Evolutionary conservation across 2,797 vertebrate species (phyloP).

Genomic region (Varecia variegata): DNA sequence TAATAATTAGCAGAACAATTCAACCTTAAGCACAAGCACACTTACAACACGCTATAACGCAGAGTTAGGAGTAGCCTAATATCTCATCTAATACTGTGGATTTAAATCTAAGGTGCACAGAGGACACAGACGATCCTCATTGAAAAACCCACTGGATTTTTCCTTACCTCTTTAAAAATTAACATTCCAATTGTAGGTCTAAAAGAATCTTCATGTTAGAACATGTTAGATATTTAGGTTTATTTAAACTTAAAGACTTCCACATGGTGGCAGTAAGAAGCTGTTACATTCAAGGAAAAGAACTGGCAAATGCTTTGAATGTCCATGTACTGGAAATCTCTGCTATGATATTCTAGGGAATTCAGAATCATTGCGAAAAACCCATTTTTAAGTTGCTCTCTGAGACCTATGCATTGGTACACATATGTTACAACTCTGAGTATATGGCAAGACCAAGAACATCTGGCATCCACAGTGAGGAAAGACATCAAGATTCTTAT

Average conservation of each 20-base stretch:
- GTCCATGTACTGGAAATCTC: slow-evolving; percentile 12
- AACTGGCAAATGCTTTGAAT: background rate
- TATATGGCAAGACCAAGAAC: background rate
- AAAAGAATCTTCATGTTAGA: background rate
- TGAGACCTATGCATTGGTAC: background rate
- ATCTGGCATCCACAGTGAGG: background rate
- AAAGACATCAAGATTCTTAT: background rate
- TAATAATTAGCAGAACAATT: background rate
- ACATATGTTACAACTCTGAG: background rate
- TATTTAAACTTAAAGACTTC: slow-evolving; percentile 47
- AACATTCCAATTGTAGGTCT: background rate
- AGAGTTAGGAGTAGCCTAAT: background rate
- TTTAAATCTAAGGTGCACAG: background rate
- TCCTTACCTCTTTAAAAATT: background rate
- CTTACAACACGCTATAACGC: background rate
- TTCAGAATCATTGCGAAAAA: slow-evolving; percentile 8
- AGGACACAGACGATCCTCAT: background rate
- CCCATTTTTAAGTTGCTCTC: slow-evolving; percentile 14
- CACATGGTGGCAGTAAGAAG: slow-evolving; percentile 83
- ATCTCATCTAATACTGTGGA: background rate
- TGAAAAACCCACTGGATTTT: background rate
- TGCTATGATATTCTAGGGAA: slow-evolving; percentile 19
- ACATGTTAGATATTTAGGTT: background rate
- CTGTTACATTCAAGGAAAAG: slow-evolving; percentile 41
- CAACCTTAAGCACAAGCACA: background rate